A percentile compares a stretch with the other conserved stretches of the same genome.
phyloP scores from a whole-genome alignment of 2,888 invertebrate species.

The Hanleya hanleyi region DNA sequence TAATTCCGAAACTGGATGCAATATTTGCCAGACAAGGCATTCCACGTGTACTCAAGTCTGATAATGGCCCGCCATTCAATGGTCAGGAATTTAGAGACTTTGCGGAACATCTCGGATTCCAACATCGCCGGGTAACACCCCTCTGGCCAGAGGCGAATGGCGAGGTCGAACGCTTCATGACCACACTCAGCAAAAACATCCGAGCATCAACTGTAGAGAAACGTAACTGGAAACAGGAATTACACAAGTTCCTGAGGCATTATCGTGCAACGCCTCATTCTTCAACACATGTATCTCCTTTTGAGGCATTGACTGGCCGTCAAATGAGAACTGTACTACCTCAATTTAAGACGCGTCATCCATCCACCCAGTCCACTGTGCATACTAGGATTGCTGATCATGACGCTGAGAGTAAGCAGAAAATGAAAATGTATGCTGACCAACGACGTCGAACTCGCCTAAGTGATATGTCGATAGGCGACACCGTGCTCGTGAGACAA shows the following conservation, averaged over 20 bases:
- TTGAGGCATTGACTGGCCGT: background rate
- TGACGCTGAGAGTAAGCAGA: background rate
- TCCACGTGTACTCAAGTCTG: no score
- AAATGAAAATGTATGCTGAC: constrained; percentile 7
- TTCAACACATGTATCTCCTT: constrained; percentile 7
- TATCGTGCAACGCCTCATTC: constrained; percentile 30
- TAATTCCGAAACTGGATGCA: no score
- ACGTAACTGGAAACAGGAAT: constrained; percentile 28
- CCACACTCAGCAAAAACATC: no score
- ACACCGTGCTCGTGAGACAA: constrained; percentile 7
- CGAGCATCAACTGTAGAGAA: no score
- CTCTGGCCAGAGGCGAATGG: no score
- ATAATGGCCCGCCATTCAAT: no score
- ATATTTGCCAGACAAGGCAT: no score
- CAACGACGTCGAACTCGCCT: background rate
- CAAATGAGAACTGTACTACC: constrained; percentile 1
- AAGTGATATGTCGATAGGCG: background rate
- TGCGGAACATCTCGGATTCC: no score
- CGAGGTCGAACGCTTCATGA: no score
- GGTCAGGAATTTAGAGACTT: no score
- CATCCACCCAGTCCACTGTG: background rate
- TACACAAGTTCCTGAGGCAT: constrained; percentile 17
- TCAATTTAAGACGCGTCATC: no score
- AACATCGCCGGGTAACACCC: no score
- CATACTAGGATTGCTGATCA: background rate